phyloP scores from a whole-genome alignment of 2,113 vertebrate species.

The Pseudopodoces humilis region DNA sequence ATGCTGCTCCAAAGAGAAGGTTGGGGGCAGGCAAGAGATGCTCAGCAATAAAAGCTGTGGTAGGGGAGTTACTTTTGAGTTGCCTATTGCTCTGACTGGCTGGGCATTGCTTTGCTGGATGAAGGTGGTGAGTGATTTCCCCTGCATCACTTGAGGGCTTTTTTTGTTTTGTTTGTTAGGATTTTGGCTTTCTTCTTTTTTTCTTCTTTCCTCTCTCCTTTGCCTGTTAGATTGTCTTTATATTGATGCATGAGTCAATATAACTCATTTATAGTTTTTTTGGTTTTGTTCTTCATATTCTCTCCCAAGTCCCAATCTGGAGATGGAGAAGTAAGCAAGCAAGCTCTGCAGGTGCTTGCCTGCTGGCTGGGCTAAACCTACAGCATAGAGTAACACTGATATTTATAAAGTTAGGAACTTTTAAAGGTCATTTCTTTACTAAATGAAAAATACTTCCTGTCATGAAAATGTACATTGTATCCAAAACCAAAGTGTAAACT shows the following conservation, averaged over 20 bases:
- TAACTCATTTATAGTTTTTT: background rate
- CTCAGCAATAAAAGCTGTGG: background rate
- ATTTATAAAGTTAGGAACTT: background rate
- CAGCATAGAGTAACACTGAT: background rate
- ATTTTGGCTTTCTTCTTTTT: too few species aligned
- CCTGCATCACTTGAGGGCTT: accelerated
- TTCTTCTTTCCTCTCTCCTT: background rate
- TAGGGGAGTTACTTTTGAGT: background rate
- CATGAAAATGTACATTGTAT: background rate
- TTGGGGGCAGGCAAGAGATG: background rate
- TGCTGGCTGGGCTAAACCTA: background rate
- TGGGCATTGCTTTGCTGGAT: background rate
- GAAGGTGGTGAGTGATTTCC: background rate
- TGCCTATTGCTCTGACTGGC: background rate
- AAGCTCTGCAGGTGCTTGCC: background rate
- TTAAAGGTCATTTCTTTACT: background rate
- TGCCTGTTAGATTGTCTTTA: background rate
- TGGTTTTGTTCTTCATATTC: background rate
- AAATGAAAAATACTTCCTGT: background rate
- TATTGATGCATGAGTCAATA: background rate
- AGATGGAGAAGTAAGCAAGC: background rate
- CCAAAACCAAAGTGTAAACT: background rate
- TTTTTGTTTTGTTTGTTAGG: background rate
- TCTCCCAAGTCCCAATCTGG: background rate
- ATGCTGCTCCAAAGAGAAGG: background rate